Conservation (phyloP, 2,113 vertebrate genomes). For the Papio anubis region DNA sequence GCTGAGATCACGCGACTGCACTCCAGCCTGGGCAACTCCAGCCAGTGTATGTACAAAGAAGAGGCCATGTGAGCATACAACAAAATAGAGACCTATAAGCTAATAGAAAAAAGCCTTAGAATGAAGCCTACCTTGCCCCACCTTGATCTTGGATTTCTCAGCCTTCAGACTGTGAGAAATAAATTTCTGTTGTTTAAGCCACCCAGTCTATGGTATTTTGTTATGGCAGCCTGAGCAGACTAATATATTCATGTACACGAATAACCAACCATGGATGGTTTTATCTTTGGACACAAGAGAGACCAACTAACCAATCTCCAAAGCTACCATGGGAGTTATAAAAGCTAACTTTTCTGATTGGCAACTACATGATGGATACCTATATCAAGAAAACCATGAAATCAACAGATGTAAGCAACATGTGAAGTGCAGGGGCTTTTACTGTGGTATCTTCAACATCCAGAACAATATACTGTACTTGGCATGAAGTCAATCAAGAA, state of each 20-base stretch:
- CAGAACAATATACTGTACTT: neutral
- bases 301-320: conserved; percentile 31
- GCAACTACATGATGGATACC: neutral
- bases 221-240: neutral
- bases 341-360: conserved; percentile 36
- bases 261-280: neutral
- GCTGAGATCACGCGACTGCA: too few species aligned
- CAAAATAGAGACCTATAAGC: neutral
- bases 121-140: neutral
- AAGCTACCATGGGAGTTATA: neutral
- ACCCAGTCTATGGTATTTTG: neutral
- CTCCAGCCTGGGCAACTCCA: too few species aligned
- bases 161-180: neutral
- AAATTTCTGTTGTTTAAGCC: neutral
- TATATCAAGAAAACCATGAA: neutral
- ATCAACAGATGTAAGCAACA: neutral
- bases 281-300: conserved; percentile 27
- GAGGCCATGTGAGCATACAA: neutral
- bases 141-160: neutral
- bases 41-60: neutral
- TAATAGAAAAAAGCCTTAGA: neutral
- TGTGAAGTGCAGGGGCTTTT: neutral
- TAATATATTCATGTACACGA: neutral
- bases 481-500: neutral
- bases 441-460: neutral